Conservation (phyloP, 2,888 invertebrate genomes). For the Ormia ochracea region DNA sequence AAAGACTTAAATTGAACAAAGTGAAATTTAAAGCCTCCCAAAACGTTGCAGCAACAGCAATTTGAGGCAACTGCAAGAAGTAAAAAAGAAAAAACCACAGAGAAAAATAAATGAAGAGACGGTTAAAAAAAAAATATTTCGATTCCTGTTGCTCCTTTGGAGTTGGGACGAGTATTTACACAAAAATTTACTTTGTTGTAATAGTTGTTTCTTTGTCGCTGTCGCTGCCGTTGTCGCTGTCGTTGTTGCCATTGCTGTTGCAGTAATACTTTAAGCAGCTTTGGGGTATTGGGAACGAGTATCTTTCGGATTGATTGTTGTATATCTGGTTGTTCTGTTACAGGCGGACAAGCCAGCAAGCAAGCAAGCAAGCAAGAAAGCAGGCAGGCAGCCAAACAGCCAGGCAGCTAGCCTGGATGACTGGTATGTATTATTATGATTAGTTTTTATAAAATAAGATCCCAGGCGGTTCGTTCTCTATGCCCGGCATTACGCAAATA, state of each 20-base stretch:
- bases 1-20: slow-evolving; percentile 22
- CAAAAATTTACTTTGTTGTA: slow-evolving; percentile 39
- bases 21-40: slow-evolving; percentile 57
- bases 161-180: slow-evolving; percentile 54
- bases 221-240: slow-evolving; percentile 7
- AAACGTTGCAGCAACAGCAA: slow-evolving; percentile 27
- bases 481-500: slow-evolving; percentile 45
- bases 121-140: slow-evolving; percentile 38
- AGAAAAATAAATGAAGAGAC: not conserved
- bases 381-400: not conserved
- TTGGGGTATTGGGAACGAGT: slow-evolving; percentile 54
- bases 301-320: slow-evolving; percentile 15
- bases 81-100: not conserved
- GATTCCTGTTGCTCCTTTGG: slow-evolving; percentile 63
- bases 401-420: slow-evolving; percentile 26
- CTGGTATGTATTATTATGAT: not conserved
- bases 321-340: slow-evolving; percentile 43
- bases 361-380: slow-evolving; percentile 3
- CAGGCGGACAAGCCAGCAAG: not conserved
- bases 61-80: slow-evolving; percentile 4
- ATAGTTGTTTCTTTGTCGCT: slow-evolving; percentile 14
- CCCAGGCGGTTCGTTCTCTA: slow-evolving; percentile 36
- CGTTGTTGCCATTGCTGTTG: slow-evolving; percentile 14
- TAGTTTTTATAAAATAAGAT: slow-evolving; percentile 32
- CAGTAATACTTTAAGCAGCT: slow-evolving; percentile 48